Evolutionary conservation across 1,140 invertebrate species (phyloP), one percentile per base, ranked within the genome.

Genomic region (Sminthurides bifidus): DNA sequence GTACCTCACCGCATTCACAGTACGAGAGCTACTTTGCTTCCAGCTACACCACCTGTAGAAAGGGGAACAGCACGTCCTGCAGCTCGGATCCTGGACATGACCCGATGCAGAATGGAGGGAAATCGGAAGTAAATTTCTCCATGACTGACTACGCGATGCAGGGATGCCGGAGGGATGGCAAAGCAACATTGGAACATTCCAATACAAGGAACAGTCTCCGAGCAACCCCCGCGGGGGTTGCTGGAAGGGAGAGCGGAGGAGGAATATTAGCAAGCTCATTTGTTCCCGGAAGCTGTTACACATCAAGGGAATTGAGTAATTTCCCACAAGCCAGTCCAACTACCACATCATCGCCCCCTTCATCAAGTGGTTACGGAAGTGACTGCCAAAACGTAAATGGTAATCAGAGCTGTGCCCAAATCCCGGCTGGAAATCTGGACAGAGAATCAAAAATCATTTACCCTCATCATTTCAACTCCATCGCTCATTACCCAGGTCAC

Each of bases 401-500:
- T 21, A 40, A 43, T 44, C 40, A 43, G 24, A 24, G n/a, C 15
- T 27, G 26, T 35, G 33, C 19, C 21, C 23, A 38, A 44, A 31
- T 27, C 19, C 38, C 52, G 26, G 3, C 37, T 6, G 19, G n/a
- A n/a, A n/a, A n/a, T n/a, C n/a, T n/a, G n/a, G n/a, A n/a, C n/a
- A n/a, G n/a, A n/a, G n/a, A n/a, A n/a, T n/a, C n/a, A n/a, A n/a
- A n/a, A n/a, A n/a, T n/a, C n/a, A n/a, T n/a, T n/a, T 3, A 4
- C 40, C 6, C n/a, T 54, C 15, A 24, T 3, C 4, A 43, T 17
- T 14, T 43, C 43, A 29, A 24, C 43, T 10, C 19, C 29, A 30
- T 33, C 15, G 30, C 29, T 49, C 43, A 51, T 23, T 52, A 59
- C 55, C 57, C 68, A 64, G 66, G 69, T 12, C 70, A 73, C 52